Evolutionary conservation across 1,140 invertebrate genomes (phyloP).

Genomic region (Pogonus chalceus): DNA sequence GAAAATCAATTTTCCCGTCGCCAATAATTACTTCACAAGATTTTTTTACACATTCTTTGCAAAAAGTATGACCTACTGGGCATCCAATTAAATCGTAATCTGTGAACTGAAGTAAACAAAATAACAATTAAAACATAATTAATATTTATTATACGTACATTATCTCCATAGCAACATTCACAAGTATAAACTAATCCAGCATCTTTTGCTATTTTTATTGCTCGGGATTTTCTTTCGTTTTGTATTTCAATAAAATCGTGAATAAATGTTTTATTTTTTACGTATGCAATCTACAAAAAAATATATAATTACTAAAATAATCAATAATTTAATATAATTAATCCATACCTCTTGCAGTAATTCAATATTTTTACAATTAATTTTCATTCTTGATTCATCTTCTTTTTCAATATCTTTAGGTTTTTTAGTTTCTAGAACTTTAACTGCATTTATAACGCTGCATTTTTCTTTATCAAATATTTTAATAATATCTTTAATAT

Average conservation of each 20-base stretch:
- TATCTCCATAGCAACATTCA: constrained; percentile 48
- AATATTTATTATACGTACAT: constrained; percentile 27
- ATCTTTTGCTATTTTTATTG: constrained; percentile 32
- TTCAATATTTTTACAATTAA: constrained; percentile 28
- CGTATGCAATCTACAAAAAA: constrained; percentile 37
- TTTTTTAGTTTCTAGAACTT: constrained; percentile 17
- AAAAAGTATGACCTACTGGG: constrained; percentile 48
- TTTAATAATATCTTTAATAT: constrained; percentile 25
- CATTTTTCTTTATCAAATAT: constrained; percentile 20
- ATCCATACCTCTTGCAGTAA: constrained; percentile 37
- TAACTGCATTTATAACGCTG: constrained; percentile 16
- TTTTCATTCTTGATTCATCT: constrained; percentile 14
- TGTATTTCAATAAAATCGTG: constrained; percentile 28
- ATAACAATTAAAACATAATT: background rate
- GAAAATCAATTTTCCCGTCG: constrained; percentile 41
- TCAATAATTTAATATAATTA: background rate
- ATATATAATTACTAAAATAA: constrained; percentile 17
- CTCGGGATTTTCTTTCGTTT: constrained; percentile 24
- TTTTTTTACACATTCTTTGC: constrained; percentile 43
- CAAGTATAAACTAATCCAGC: constrained; percentile 34
- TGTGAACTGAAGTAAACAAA: constrained; percentile 21
- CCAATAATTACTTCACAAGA: constrained; percentile 42
- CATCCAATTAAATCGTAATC: constrained; percentile 46
- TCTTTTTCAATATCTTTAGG: constrained; percentile 23
- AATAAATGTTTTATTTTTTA: constrained; percentile 38